Conservation (phyloP, 2,888 invertebrate genomes). For the Ditylenchus weischeri region DNA sequence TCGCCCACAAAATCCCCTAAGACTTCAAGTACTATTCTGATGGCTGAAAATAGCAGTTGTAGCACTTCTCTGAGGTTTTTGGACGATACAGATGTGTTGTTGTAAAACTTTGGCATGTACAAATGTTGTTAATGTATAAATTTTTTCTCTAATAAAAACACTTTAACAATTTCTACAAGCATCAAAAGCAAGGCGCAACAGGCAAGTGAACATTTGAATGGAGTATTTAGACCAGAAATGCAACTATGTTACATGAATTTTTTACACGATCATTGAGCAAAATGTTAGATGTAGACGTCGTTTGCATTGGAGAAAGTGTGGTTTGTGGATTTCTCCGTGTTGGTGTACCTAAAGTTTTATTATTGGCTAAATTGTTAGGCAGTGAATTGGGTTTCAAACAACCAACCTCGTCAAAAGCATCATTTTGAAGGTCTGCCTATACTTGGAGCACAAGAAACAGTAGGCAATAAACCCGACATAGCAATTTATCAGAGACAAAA, state of each 20-base stretch:
- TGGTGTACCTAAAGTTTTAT: not conserved
- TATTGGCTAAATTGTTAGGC: too few relatives aligned
- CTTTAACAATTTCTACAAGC: too few relatives aligned
- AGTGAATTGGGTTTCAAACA: not conserved
- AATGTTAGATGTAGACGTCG: not conserved
- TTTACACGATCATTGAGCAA: not conserved
- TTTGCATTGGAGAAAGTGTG: not conserved
- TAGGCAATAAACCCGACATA: slow-evolving; percentile 44
- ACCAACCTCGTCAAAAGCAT: slow-evolving; percentile 31
- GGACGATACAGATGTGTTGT: slow-evolving; percentile 23
- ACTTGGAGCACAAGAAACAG: slow-evolving; percentile 41
- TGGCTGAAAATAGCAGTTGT: not conserved
- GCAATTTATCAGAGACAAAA: slow-evolving; percentile 41
- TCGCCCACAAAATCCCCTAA: not conserved
- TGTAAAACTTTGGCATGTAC: slow-evolving; percentile 8
- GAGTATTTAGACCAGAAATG: too few relatives aligned
- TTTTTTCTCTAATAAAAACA: not conserved
- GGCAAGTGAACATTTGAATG: too few relatives aligned
- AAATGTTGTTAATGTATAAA: not conserved
- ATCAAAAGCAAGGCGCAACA: too few relatives aligned
- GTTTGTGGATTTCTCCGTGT: not conserved
- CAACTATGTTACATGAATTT: too few relatives aligned
- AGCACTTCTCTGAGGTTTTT: slow-evolving; percentile 10
- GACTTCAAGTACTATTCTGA: not conserved
- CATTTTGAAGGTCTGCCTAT: slow-evolving; percentile 41